Evolutionary conservation across 2,888 invertebrate species (phyloP), one percentile per base, ranked within the genome.

Genomic region (Epistrophe grossulariae): DNA sequence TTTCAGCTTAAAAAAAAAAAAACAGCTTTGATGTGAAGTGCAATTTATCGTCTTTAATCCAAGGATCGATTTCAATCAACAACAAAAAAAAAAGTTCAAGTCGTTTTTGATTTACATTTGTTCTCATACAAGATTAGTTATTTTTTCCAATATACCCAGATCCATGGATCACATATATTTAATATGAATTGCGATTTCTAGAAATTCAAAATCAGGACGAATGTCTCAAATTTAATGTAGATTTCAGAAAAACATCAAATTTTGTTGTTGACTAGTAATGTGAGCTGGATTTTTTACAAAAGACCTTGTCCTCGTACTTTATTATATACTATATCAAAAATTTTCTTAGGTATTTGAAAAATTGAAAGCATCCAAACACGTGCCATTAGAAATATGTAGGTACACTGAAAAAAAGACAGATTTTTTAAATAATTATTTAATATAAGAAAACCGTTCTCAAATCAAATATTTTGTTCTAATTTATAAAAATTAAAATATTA

Each of bases 21-120:
- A n/a, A n/a, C n/a, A n/a, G n/a, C 15, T 35, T 60, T 43, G 31
- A 60, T 70, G 38, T 60, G n/a, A 40, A 40, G 40, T 40, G 38
- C 10, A 70, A 70, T 70, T n/a, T 55, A 28, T 40, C 15, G 31
- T 15, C 70, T 52, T 62, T 78, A 78, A 70, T 52, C 40, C 31
- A 0, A 4, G 43, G 31, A 60, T 70, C 31, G 19, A 78, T 60
- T 60, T 40, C 52, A 70, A 28, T 70, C 60, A 52, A 19, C 43
- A 57, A 35, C n/a, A 17, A 19, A 19, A 6, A 17, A 60, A 38
- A 19, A 60, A 40, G 2, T 10, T 40, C 31, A 60, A 52, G 19
- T 70, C 19, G 4, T 43, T 50, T 52, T 70, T 60, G 70, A 38
- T 66, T 66, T 50, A 66, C 17, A 50, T 43, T 66, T 66, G 28